Base-by-base conservation (phyloP, 2,113 vertebrate species). In the Sturnus vulgaris region DNA sequence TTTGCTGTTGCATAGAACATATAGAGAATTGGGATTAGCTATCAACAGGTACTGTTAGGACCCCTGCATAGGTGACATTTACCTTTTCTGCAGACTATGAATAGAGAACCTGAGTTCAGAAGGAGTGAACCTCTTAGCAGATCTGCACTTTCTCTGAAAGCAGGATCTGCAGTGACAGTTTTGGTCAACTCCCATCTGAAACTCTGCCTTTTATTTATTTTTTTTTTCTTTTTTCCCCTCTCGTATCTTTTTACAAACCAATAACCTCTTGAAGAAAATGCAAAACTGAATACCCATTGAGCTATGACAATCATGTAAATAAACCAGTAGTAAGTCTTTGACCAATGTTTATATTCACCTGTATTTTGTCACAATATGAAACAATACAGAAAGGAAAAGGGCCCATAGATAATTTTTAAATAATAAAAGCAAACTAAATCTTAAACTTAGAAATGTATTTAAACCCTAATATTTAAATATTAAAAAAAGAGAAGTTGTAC, bases 51-150 rank as follows among this genome's bases (percentile, higher is more conserved):
- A 53, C 44, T 5, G 23, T 27, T 55, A 73, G 46, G 40, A 10
- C 22, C 25, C 49, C 65, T 70, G 6, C 23, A 42, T 6, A 46
- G 23, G 13, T 76, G 64, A 90, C 46, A 79, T 82, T 76, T 76
- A 79, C 53, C 16, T 66, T 78, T 93, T 66, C 66, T 90, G 79
- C 65, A 53, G n/a, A 79, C 65, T 49, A 88, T 44, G 47, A 85
- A 73, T 57, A 86, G 37, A 76, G 19, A 87, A 56, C 37, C 15
- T 53, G 18, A 69, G 61, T 79, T 95, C 88, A 82, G 72, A 86
- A 78, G 31, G 25, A 69, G 30, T 71, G 70, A 63, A 90, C 3
- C 3, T 49, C 47, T 56, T 56, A 81, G 3, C 28, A 76, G 65
- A 83, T 10, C 28, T 76, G 39, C 33, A 65, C 18, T 52, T 88